Evolutionary conservation across 1,140 invertebrate genomes (phyloP).

Genomic region (Planococcus citri): DNA sequence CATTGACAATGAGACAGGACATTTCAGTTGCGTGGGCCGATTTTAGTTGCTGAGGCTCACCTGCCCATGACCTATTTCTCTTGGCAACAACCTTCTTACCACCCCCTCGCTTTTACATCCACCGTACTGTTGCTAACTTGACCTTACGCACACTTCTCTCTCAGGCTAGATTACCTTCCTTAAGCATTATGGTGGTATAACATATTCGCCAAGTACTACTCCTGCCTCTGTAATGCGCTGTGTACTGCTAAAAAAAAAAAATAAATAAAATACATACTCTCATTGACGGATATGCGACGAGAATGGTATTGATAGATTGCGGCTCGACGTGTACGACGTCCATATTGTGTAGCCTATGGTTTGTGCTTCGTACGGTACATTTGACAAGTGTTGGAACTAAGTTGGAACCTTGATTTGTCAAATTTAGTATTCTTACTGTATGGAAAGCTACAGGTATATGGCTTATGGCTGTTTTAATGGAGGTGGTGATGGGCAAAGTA

Average conservation of each 20-base stretch:
- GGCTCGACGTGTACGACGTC: too few relatives aligned
- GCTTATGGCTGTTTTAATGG: too few relatives aligned
- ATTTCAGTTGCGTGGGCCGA: slow-evolving; percentile 17
- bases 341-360: too few relatives aligned
- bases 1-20: slow-evolving; percentile 18
- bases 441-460: too few relatives aligned
- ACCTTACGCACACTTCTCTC: slow-evolving; percentile 10
- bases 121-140: not conserved
- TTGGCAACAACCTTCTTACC: slow-evolving; percentile 17
- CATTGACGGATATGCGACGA: too few relatives aligned
- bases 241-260: too few relatives aligned
- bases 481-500: too few relatives aligned
- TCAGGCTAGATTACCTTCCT: slow-evolving; percentile 6
- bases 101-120: slow-evolving; percentile 10
- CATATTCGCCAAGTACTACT: too few relatives aligned
- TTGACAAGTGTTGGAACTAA: not conserved
- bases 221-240: too few relatives aligned
- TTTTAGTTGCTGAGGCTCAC: slow-evolving; percentile 9
- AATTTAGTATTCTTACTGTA: too few relatives aligned
- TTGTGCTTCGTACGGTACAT: not conserved
- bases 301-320: too few relatives aligned
- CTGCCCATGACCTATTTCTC: slow-evolving; percentile 15
- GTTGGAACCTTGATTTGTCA: not conserved
- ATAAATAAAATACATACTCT: too few relatives aligned
- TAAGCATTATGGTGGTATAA: not conserved